phyloP scores from a whole-genome alignment of 2,113 vertebrate species.

The Perognathus longimembris region DNA sequence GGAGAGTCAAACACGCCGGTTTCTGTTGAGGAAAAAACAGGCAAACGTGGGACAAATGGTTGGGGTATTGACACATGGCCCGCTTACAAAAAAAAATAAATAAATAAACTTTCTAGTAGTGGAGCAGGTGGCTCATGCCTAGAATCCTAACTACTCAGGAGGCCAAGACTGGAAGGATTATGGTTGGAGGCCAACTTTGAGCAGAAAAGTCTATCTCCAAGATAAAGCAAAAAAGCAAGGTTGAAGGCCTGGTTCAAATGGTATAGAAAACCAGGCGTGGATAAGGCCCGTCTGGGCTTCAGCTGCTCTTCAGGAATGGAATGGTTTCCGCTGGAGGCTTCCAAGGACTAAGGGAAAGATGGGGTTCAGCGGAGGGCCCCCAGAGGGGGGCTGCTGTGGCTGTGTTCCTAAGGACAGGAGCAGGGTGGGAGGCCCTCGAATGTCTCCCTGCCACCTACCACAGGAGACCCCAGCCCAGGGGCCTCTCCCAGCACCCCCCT shows the following conservation, averaged over 20 bases:
- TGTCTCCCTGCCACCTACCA: not conserved
- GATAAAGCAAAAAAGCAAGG: no score
- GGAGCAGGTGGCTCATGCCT: no score
- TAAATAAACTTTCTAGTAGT: not conserved
- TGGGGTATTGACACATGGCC: not conserved
- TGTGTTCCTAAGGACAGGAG: not conserved
- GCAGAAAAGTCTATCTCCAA: no score
- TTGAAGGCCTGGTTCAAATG: no score
- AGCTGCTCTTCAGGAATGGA: not conserved
- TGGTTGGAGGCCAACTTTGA: no score
- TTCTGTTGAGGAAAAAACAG: slow-evolving; percentile 35
- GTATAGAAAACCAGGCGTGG: not conserved
- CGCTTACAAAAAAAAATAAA: no score
- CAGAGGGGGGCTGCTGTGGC: slow-evolving; percentile 33
- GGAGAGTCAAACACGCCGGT: slow-evolving; percentile 9
- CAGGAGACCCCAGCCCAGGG: not conserved
- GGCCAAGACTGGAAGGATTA: no score
- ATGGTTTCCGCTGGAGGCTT: slow-evolving; percentile 31
- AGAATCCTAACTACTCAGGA: no score
- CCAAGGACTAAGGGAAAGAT: slow-evolving; percentile 30
- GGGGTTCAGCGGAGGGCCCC: slow-evolving; percentile 16
- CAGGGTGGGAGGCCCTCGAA: not conserved
- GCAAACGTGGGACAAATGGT: not conserved
- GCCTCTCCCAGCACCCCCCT: not conserved
- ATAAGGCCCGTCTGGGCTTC: not conserved